Evolutionary conservation across 2,888 invertebrate genomes (phyloP), one percentile per base, ranked within the genome.

Genomic region (Chymomyza fuscimana): DNA sequence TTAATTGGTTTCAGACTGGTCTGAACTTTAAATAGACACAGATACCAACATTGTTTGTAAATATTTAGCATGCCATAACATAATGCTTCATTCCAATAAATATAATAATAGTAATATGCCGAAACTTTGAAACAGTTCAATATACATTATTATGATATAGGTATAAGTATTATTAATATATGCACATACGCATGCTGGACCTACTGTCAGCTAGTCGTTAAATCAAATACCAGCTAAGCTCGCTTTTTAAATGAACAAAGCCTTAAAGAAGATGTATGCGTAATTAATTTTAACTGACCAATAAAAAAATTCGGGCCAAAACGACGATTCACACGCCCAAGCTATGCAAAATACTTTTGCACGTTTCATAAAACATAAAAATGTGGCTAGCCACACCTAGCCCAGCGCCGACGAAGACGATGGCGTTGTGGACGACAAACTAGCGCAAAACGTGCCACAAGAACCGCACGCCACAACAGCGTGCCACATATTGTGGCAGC

Each of bases 401-500:
- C 63, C 32, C 7, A 54, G 54, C 54, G 54, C 54, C 54, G 19
- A 19, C 3, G 16, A 54, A 32, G 59, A 15, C 10, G 59, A 25
- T 25, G 25, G 25, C 25, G 19, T 19, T 19, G 19, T 19, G 19
- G 19, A 19, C 56, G 1, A 9, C 25, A 36, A 77, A 77, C 74
- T 74, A 29, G 71, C 72, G 70, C 72, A 77, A 72, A 69, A 80
- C 74, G 76, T 75, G 86, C 73, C 72, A 72, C 75, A 76, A 9
- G 32, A 22, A 15, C 22, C 58, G 29, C 58, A 58, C 22, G 58
- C 29, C 58, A 15, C 58, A 69, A 50, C 79, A 75, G 74, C 77
- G 76, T 86, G 82, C 85, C 83, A 85, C 80, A 87, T 71, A 82
- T 82, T 82, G 73, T 67, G 67, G 66, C 63, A 59, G 69, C 65